Conservation (phyloP, 2,113 vertebrate species). For the Glaucidium brasilianum region DNA sequence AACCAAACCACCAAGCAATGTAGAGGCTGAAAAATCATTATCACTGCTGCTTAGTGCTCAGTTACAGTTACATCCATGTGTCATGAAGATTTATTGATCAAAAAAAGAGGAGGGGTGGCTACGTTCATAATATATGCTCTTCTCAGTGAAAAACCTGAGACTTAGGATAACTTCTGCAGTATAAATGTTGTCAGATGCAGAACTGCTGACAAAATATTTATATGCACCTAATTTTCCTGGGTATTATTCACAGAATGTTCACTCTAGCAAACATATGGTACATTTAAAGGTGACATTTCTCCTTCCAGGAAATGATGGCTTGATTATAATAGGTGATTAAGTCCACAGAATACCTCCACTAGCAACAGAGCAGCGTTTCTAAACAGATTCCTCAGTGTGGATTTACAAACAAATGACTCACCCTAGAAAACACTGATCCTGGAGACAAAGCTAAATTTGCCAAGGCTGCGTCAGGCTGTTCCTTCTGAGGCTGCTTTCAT, state of each 20-base stretch:
- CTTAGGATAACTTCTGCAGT: not conserved
- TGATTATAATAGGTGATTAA: not conserved
- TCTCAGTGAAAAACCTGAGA: not conserved
- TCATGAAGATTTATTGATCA: not conserved
- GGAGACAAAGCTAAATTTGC: not conserved
- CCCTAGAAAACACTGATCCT: not conserved
- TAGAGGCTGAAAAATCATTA: not conserved
- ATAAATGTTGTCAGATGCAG: not conserved
- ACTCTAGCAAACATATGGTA: not conserved
- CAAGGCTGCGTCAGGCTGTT: not conserved
- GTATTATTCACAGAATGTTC: not conserved
- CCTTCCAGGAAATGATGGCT: not conserved
- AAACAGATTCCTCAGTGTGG: not conserved
- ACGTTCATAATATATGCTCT: not conserved
- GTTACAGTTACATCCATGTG: not conserved
- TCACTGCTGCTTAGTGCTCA: not conserved
- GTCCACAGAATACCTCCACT: not conserved
- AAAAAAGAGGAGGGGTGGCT: not conserved
- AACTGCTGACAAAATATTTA: constrained; percentile 9
- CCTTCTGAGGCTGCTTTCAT: not conserved
- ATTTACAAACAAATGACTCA: not conserved
- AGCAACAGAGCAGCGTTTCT: not conserved
- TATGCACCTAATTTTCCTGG: not conserved
- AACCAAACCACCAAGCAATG: rapidly evolving
- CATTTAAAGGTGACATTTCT: not conserved